Percentiles rank a stretch among this genome's conserved stretches.
phyloP scores from a whole-genome alignment of 2,113 vertebrate species.

The Choloepus hoffmanni region DNA sequence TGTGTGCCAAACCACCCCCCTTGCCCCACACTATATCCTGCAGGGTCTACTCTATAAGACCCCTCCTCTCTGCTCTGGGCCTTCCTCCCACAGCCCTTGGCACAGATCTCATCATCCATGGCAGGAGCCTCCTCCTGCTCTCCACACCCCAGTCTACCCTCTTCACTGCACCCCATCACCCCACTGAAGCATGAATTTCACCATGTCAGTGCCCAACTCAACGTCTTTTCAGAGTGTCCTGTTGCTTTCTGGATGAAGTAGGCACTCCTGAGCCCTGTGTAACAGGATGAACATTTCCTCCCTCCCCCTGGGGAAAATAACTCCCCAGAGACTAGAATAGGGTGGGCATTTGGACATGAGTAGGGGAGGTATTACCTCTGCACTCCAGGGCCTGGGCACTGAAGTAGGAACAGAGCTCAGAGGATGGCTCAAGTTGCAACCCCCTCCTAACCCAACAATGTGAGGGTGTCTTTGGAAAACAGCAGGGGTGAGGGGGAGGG shows the following conservation, averaged over 20 bases:
- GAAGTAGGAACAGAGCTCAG: background rate
- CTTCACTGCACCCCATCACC: background rate
- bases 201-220: background rate
- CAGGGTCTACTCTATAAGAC: background rate
- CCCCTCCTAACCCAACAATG: background rate
- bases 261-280: background rate
- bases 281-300: background rate
- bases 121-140: background rate
- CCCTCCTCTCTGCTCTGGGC: background rate
- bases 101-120: background rate
- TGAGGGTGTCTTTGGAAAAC: background rate
- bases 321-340: background rate
- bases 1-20: background rate
- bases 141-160: background rate
- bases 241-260: background rate
- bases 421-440: background rate
- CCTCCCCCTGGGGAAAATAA: background rate
- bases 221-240: background rate
- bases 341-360: background rate
- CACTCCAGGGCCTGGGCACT: background rate
- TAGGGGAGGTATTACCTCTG: background rate
- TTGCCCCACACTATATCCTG: background rate
- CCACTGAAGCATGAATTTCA: background rate
- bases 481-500: too few relatives aligned
- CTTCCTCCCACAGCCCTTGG: background rate